Percentiles rank a stretch among this genome's conserved stretches.
phyloP scores from a whole-genome alignment of 2,113 vertebrate species.

The Mormoops blainvillei region DNA sequence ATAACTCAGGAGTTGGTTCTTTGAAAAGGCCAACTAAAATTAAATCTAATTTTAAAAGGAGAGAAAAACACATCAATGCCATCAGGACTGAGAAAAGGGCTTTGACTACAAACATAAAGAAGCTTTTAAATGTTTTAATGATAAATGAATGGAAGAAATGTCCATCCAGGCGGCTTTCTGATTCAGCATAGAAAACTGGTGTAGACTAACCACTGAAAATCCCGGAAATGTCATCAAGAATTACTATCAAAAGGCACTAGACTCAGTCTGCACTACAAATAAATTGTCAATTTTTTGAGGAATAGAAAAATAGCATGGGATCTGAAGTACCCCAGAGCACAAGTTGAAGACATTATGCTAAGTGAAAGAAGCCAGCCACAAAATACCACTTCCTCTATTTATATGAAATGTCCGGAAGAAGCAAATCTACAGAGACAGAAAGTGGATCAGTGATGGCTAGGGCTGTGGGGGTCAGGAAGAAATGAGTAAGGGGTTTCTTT shows the following conservation, averaged over 20 bases:
- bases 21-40: conserved; percentile 29
- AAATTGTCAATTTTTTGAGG: background rate
- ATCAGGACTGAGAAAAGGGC: background rate
- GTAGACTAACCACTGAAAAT: background rate
- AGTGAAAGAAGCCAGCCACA: background rate
- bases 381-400: background rate
- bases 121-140: background rate
- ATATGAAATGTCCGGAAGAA: background rate
- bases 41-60: conserved; percentile 25
- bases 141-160: conserved; percentile 17
- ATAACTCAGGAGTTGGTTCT: background rate
- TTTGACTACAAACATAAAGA: background rate
- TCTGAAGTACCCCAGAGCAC: background rate
- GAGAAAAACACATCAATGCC: background rate
- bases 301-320: background rate
- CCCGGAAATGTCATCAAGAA: background rate
- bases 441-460: background rate
- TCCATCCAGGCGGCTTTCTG: background rate
- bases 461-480: too few species aligned
- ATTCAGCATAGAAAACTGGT: background rate
- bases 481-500: background rate
- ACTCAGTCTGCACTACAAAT: background rate
- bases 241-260: background rate
- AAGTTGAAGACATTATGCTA: background rate
- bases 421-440: background rate